A percentile compares a stretch with the other conserved stretches of the same genome.
Evolutionary conservation across 2,797 vertebrate genomes (phyloP).

Genomic region (Spinibarbus caldwelli): DNA sequence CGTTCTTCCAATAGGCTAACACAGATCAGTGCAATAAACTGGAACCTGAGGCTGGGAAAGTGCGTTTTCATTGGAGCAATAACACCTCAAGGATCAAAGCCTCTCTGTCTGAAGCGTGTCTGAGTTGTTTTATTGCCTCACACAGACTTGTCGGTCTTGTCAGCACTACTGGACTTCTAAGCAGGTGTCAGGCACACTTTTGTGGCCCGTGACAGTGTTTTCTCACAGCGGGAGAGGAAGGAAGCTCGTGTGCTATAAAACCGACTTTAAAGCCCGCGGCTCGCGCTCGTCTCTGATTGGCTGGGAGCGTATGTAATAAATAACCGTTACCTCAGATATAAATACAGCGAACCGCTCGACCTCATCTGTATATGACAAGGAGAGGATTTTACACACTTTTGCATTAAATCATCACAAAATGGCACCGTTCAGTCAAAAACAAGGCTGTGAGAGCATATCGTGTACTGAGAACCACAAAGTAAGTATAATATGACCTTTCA

Average conservation of each 20-base stretch:
- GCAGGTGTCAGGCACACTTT: conserved; percentile 59
- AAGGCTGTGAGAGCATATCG: background rate
- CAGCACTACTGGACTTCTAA: conserved; percentile 12
- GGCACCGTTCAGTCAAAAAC: background rate
- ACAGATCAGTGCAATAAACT: background rate
- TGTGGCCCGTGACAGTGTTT: conserved; percentile 54
- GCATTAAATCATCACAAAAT: background rate
- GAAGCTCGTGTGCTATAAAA: conserved; percentile 20
- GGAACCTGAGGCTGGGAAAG: background rate
- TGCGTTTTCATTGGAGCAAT: conserved; percentile 10
- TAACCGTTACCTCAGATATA: conserved; percentile 10
- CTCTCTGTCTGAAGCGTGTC: conserved; percentile 52
- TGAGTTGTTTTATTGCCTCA: conserved; percentile 29
- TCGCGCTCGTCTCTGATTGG: conserved; percentile 30
- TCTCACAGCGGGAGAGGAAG: conserved; percentile 57
- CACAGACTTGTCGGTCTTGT: conserved; percentile 25
- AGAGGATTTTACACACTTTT: background rate
- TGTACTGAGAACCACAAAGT: background rate
- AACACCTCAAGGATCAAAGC: conserved; percentile 53
- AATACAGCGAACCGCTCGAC: background rate
- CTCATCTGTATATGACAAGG: too few species aligned
- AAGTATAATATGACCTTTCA: background rate
- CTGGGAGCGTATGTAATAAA: too few species aligned
- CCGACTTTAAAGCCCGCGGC: conserved; percentile 8
- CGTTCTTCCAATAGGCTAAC: background rate